These are phyloP conservation scores for Tyria jacobaeae DNA, from an alignment of 2,888 invertebrate genomes.

Conservation along the genomic window DNA sequence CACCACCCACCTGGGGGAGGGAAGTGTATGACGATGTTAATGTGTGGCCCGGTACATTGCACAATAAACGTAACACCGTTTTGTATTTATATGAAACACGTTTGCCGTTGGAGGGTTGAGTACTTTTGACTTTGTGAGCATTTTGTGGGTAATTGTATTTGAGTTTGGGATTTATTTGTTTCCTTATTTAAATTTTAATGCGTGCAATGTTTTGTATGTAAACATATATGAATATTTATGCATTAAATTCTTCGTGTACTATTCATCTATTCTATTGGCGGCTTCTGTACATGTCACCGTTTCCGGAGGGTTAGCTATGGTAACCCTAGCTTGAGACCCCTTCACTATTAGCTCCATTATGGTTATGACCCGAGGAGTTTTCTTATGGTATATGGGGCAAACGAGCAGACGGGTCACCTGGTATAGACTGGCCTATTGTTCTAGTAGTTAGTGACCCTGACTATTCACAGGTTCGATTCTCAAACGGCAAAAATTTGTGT, in stretches of 20 bases:
- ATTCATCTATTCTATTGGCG: too few relatives aligned
- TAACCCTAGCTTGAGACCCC: too few relatives aligned
- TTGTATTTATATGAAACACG: slow-evolving; percentile 30
- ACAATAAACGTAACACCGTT: slow-evolving; percentile 44
- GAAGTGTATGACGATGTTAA: slow-evolving; percentile 48
- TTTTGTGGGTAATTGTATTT: slow-evolving; percentile 11
- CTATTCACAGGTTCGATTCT: too few relatives aligned
- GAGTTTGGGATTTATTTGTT: neutral
- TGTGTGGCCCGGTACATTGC: slow-evolving; percentile 33
- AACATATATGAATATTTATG: neutral
- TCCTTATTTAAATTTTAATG: neutral
- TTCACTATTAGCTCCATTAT: too few relatives aligned
- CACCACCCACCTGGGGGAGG: slow-evolving; percentile 36
- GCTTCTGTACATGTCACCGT: too few relatives aligned
- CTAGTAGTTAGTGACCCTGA: too few relatives aligned
- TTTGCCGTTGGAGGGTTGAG: slow-evolving; percentile 27
- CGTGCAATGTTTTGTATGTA: neutral
- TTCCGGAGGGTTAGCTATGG: too few relatives aligned
- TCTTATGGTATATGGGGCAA: too few relatives aligned
- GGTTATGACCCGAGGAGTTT: too few relatives aligned
- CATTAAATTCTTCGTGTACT: neutral
- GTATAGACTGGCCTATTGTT: too few relatives aligned
- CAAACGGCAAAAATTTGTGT: too few relatives aligned
- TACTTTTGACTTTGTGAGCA: slow-evolving; percentile 1
- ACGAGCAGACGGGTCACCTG: too few relatives aligned